Evolutionary conservation across 2,888 invertebrate genomes (phyloP).

Genomic region (Melikaiella ostensackeni): DNA sequence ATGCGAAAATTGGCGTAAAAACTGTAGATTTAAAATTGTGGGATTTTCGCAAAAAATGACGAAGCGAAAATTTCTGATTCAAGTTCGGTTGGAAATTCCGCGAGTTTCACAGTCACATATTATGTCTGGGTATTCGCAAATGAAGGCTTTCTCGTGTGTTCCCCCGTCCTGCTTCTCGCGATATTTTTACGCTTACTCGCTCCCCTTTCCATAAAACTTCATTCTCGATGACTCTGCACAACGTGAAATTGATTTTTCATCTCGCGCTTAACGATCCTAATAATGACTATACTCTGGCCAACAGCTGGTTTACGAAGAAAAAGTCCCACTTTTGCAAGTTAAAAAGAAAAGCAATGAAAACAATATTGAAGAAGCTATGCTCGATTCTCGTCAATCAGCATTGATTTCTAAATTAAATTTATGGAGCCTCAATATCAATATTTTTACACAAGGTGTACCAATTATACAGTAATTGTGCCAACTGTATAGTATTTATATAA

Average conservation of each 20-base stretch:
- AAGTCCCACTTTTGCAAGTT: constrained; percentile 23
- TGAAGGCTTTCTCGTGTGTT: constrained; percentile 51
- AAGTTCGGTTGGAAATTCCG: constrained; percentile 45
- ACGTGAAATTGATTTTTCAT: constrained; percentile 21
- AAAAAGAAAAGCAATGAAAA: neutral
- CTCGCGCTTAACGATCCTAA: neutral
- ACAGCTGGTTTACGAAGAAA: constrained; percentile 25
- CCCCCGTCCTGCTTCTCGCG: constrained; percentile 53
- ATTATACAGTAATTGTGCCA: neutral
- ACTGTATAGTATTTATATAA: no score
- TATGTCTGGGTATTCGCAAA: constrained; percentile 41
- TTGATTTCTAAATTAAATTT: neutral
- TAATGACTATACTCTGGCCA: constrained; percentile 1
- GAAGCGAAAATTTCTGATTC: constrained; percentile 9
- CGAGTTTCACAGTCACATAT: constrained; percentile 52
- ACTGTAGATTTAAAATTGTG: no score
- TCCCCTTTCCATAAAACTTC: constrained; percentile 41
- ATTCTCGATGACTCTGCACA: constrained; percentile 32
- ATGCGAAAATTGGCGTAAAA: no score
- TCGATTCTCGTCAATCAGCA: neutral
- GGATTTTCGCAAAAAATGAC: neutral
- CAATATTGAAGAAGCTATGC: neutral
- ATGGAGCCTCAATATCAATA: neutral
- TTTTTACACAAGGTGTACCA: neutral
- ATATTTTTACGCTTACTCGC: constrained; percentile 49